These are phyloP conservation scores for Zhuqinia jingwanae DNA, from an alignment of 2,888 invertebrate genomes.

Conservation along the genomic window DNA sequence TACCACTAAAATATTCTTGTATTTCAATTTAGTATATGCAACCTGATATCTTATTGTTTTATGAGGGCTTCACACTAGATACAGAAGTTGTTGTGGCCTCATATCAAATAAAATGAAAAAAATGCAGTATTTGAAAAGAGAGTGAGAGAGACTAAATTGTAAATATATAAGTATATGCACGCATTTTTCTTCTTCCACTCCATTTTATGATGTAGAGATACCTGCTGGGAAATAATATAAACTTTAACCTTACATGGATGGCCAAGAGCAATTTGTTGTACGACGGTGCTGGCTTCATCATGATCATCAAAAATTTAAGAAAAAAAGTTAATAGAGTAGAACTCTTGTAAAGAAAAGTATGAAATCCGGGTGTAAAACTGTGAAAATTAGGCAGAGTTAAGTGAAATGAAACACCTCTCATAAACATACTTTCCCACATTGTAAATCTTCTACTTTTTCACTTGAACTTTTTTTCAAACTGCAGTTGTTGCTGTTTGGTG, in stretches of 20 bases:
- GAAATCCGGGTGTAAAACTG: constrained; percentile 69
- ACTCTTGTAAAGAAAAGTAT: constrained; percentile 42
- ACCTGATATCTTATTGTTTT: constrained; percentile 11
- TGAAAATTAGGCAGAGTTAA: constrained; percentile 68
- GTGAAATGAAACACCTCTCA: constrained; percentile 62
- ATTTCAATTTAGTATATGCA: constrained; percentile 10
- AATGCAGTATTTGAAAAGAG: too few relatives aligned
- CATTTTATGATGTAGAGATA: neutral
- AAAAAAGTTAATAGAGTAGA: neutral
- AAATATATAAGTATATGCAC: too few relatives aligned
- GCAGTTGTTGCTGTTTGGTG: too few relatives aligned
- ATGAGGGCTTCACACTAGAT: neutral
- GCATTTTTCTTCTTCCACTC: constrained; percentile 6
- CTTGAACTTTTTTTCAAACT: constrained; percentile 25
- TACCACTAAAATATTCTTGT: neutral
- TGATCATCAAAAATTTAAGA: neutral
- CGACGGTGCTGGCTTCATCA: neutral
- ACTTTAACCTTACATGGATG: constrained; percentile 50
- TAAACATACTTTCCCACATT: constrained; percentile 65
- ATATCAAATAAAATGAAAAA: too few relatives aligned
- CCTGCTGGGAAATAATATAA: constrained; percentile 57
- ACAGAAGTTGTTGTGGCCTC: constrained; percentile 38
- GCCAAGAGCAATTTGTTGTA: constrained; percentile 37
- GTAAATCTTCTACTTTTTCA: constrained; percentile 54
- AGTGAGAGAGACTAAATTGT: too few relatives aligned